Base-by-base conservation (phyloP, 2,113 vertebrate species). In the Jacana jacana region DNA sequence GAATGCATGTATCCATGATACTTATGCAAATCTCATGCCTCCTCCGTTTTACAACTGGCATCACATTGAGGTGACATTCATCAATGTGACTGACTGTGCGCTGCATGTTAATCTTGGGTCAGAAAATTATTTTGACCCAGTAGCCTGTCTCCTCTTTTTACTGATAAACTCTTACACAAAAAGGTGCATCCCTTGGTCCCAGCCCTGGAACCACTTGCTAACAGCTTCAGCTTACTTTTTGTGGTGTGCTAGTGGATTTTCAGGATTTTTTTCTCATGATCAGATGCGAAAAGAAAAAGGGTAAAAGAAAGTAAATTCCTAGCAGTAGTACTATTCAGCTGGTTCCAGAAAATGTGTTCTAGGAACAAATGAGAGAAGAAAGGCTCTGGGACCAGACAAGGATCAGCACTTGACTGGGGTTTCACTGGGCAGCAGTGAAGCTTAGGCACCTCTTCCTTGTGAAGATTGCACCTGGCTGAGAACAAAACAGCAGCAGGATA, bases 31-130 rank as follows among this genome's bases (percentile, higher is more conserved):
- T 55, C 33, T 81, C 27, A 51, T 42, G 23, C 4, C 7, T 86
- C 18, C 22, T 60, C 42, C 4, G 1, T 61, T 61, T 76, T 81
- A 52, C 22, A 64, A 31, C 10, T 30, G n/a, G 24, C 57, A 72
- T 44, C 65, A 30, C 28, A 18, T 30, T 68, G 63, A 79, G 30
- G 51, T 88, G 42, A 17, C 25, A 66, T 27, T 68, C 69, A 87
- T 51, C 12, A 68, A 64, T 18, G 30, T 60, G 52, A 68, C 42
- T 35, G 25, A 35, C 87, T 87, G 91, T 85, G 9, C 30, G 58
- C 2, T 86, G 11, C 0, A 0, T 66, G 12, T 70, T 55, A 91
- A 54, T 17, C 46, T 61, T 57, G 9, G 13, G 15, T 75, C 19
- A 84, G 54, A 52, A 54, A 54, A 54, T 30, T 30, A 25, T 6